These are phyloP conservation scores for Campopleginae sp. DNA, from an alignment of 2,888 invertebrate genomes.

Conservation along the genomic window DNA sequence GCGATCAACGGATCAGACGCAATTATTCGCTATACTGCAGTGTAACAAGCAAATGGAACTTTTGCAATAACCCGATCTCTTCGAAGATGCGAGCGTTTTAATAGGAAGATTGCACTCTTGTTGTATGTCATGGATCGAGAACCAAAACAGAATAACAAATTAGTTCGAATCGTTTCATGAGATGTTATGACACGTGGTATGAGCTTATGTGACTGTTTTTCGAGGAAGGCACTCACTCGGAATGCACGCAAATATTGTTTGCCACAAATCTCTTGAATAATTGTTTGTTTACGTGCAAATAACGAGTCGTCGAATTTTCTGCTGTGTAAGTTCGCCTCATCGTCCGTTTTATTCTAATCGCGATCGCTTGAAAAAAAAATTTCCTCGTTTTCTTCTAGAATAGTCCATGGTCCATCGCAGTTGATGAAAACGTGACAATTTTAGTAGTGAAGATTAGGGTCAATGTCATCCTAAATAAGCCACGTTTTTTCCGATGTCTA, in stretches of 20 bases:
- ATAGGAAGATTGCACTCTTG: background rate
- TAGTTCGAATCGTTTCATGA: slow-evolving; percentile 1
- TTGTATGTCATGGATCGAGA: background rate
- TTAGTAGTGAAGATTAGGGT: background rate
- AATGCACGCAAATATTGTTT: background rate
- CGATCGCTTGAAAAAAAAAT: background rate
- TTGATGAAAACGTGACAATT: background rate
- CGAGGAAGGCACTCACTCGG: background rate
- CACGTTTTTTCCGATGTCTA: background rate
- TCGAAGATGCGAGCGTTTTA: background rate
- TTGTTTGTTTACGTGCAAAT: slow-evolving; percentile 20
- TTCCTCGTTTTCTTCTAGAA: background rate
- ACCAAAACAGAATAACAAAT: slow-evolving; percentile 34
- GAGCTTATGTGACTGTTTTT: background rate
- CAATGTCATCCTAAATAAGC: background rate
- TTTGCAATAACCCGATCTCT: background rate
- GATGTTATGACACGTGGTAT: slow-evolving; percentile 2
- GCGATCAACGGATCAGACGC: background rate
- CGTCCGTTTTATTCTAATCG: background rate
- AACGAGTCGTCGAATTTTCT: background rate
- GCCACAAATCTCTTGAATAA: background rate
- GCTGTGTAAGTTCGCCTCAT: background rate
- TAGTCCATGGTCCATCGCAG: no score
- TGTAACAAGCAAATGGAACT: background rate
- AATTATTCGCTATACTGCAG: background rate